phyloP scores from a whole-genome alignment of 2,797 vertebrate species.

The Sebastes nivosus region DNA sequence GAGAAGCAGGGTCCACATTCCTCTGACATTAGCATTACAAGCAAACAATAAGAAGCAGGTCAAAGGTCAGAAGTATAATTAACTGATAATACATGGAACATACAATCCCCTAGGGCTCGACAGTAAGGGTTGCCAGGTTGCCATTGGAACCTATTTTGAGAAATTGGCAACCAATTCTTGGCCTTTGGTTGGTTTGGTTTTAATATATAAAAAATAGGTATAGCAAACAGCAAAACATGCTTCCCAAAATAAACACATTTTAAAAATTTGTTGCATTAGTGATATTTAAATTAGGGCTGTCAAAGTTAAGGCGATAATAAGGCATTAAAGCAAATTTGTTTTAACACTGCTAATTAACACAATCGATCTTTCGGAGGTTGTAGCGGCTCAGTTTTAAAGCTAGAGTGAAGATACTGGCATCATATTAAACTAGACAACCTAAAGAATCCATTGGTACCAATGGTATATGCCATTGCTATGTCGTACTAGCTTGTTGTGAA shows the following conservation, averaged over 20 bases:
- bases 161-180: not conserved
- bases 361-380: no score
- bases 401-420: no score
- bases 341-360: no score
- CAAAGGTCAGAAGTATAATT: slow-evolving; percentile 29
- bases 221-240: not conserved
- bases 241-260: not conserved
- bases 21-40: not conserved
- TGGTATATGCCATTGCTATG: no score
- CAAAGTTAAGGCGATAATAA: no score
- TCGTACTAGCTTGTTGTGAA: no score
- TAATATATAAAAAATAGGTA: not conserved
- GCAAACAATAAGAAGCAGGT: not conserved
- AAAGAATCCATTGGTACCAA: no score
- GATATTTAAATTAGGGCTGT: not conserved
- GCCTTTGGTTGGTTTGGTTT: not conserved
- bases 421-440: no score
- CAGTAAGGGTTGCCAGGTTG: not conserved
- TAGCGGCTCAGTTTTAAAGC: no score
- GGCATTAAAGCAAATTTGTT: no score
- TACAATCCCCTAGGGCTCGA: not conserved
- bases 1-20: not conserved
- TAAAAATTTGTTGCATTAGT: not conserved
- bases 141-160: not conserved
- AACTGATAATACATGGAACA: not conserved